Base-by-base conservation (phyloP, 2,797 vertebrate genomes). In the Ispidina picta region DNA sequence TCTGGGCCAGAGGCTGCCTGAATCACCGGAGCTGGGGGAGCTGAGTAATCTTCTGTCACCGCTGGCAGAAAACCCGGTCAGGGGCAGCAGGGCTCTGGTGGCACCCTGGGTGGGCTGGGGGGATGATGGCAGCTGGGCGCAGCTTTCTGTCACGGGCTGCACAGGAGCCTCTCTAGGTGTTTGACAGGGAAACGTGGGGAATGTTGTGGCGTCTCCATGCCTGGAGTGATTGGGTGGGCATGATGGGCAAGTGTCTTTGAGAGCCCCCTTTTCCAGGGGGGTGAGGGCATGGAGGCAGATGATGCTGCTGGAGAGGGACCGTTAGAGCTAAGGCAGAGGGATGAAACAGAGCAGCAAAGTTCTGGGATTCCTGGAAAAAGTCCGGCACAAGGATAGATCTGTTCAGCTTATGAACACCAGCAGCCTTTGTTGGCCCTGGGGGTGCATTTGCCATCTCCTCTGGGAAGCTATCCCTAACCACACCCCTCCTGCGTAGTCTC, bases 301-400 rank as follows among this genome's bases (percentile, higher is more conserved):
- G 23, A 16, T 63, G 37, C 26, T 60, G 9, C 56, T 2, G 5
- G 35, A 64, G 8, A 1, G 12, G n/a, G 10, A 35, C 29, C 0
- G 1, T 29, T 52, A 19, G 0, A 1, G n/a, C 60, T 23, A 3
- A 7, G 15, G 62, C 46, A 72, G 46, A 49, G 51, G 49, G 72
- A 88, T 33, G 77, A 55, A 89, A 81, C 51, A 60, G 60, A 79
- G 83, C 39, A 52, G 68, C 56, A 79, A 52, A 84, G 63, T 84
- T 75, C 73, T 2, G 6, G 60, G 39, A 82, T 95, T 96, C 86
- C 86, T 88, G 88, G 86, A 86, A 95, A 78, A 90, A 84, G 25
- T 39, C 28, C 7, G 3, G 68, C 48, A 95, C 81, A 94, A 94
- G 75, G 87, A 15, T 54, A 41, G 84, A 91, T 84, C 81, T 94